phyloP scores from a whole-genome alignment of 2,888 invertebrate species.

The Microplitis manilae region DNA sequence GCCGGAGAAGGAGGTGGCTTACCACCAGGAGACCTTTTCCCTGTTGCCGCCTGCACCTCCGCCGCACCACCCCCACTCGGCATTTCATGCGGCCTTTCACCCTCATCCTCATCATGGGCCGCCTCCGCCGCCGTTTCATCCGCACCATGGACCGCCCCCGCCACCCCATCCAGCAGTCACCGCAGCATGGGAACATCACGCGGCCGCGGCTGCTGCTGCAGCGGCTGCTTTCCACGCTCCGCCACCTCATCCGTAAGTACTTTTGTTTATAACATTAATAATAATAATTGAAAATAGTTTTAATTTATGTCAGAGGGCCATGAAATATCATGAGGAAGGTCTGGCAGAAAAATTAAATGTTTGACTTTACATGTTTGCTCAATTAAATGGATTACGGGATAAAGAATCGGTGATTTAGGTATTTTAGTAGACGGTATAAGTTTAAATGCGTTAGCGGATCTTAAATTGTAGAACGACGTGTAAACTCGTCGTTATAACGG shows the following conservation, averaged over 20 bases:
- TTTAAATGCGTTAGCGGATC: slow-evolving; percentile 55
- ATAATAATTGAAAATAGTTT: not conserved
- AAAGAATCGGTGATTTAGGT: not conserved
- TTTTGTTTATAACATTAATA: not conserved
- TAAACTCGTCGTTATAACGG: slow-evolving; percentile 32
- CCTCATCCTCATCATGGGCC: slow-evolving; percentile 72
- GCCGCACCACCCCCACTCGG: slow-evolving; percentile 67
- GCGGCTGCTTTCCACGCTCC: slow-evolving; percentile 75
- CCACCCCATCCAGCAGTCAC: slow-evolving; percentile 56
- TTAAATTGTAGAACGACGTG: slow-evolving; percentile 49
- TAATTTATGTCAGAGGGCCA: not conserved
- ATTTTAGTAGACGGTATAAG: slow-evolving; percentile 24
- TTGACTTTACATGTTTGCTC: not conserved
- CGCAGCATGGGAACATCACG: slow-evolving; percentile 76
- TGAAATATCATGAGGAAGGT: not conserved
- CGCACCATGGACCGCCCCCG: slow-evolving; percentile 65
- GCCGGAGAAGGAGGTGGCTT: slow-evolving; percentile 77
- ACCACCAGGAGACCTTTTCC: slow-evolving; percentile 73
- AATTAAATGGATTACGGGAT: not conserved
- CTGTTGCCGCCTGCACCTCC: slow-evolving; percentile 69
- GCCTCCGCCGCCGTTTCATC: slow-evolving; percentile 74
- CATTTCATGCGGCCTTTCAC: slow-evolving; percentile 68
- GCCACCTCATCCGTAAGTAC: slow-evolving; percentile 68
- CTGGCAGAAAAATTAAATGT: not conserved
- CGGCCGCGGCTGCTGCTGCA: slow-evolving; percentile 77